Conservation (phyloP, 2,797 vertebrate species). For the Typhlichthys subterraneus region DNA sequence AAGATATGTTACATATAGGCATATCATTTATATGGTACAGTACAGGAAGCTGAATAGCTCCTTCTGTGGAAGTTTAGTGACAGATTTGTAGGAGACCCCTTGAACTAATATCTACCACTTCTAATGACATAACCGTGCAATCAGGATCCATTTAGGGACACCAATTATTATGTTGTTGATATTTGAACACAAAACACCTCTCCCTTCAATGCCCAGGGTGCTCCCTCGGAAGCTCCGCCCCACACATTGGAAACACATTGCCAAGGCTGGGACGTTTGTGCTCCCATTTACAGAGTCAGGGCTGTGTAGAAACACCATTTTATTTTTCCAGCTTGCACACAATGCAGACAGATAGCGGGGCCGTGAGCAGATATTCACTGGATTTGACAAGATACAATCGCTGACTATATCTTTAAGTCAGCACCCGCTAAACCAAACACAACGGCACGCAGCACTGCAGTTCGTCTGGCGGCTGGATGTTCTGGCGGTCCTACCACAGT, state of each 20-base stretch:
- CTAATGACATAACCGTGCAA: constrained; percentile 81
- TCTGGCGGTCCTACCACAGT: constrained; percentile 58
- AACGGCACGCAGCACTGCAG: constrained; percentile 16
- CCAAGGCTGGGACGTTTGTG: too few species aligned
- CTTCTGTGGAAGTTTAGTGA: neutral
- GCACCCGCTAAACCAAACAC: too few species aligned
- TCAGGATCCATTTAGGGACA: constrained; percentile 68
- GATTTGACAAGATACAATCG: neutral
- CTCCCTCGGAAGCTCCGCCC: too few species aligned
- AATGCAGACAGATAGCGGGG: neutral
- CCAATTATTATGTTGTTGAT: constrained; percentile 56
- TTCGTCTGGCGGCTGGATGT: constrained; percentile 50
- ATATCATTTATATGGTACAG: too few species aligned
- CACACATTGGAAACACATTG: too few species aligned
- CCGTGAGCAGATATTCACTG: too few species aligned
- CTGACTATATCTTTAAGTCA: too few species aligned
- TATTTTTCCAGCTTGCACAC: constrained; percentile 73
- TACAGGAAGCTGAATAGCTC: too few species aligned
- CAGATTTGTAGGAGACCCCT: constrained; percentile 62
- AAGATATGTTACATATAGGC: too few species aligned
- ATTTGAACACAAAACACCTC: too few species aligned
- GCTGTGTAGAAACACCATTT: too few species aligned
- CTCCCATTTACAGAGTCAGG: too few species aligned
- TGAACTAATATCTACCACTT: constrained; percentile 68
- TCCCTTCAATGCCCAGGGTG: constrained; percentile 23